Base-by-base conservation (phyloP, 2,113 vertebrate species). In the Anthoscopus minutus region DNA sequence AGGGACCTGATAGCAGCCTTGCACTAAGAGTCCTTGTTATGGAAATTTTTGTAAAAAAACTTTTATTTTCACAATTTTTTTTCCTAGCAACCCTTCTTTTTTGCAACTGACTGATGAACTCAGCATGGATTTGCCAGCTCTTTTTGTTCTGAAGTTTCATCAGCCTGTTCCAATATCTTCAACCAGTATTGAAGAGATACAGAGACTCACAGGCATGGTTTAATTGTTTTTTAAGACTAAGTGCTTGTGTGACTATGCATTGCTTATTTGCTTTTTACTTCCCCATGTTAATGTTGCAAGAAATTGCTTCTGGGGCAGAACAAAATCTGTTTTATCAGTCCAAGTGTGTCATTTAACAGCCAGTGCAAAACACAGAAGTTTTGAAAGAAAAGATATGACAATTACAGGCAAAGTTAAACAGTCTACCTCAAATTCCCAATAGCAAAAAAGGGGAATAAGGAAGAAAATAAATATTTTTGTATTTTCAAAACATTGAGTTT, bases 111-210 rank as follows among this genome's bases (percentile, higher is more conserved):
- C 82, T 38, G 96, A 98, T 40, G 96, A 95, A 33, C 56, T 95
- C 38, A 81, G 94, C 35, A 94, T 97, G 86, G 90, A 81, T 23
- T 92, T 98, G 57, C 95, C 97, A 19, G 98, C 98, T 74, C 96
- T 90, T 82, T 99, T 99, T 92, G 94, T 98, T 86, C 92, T 99
- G 72, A 98, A 87, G 53, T 97, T 99, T 88, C 94, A 98, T 42
- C 97, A 98, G 7, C 96, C 98, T 24, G 61, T 98, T 37, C 97
- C 98, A 5, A 48, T 98, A 81, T 94, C 95, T 73, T 84, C 12
- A 33, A 96, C 89, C 50, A 97, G 96, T 82, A 95, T 98, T 35
- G 89, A 98, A 62, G 95, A 96, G 50, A 96, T 99, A 84, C 89
- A 97, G 64, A 94, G 91, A 30, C 97, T 98, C 51, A 98, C 98